Percentiles rank a stretch among this genome's conserved stretches.
Evolutionary conservation across 2,797 vertebrate genomes (phyloP).

Genomic region (Pogoniulus pusillus): DNA sequence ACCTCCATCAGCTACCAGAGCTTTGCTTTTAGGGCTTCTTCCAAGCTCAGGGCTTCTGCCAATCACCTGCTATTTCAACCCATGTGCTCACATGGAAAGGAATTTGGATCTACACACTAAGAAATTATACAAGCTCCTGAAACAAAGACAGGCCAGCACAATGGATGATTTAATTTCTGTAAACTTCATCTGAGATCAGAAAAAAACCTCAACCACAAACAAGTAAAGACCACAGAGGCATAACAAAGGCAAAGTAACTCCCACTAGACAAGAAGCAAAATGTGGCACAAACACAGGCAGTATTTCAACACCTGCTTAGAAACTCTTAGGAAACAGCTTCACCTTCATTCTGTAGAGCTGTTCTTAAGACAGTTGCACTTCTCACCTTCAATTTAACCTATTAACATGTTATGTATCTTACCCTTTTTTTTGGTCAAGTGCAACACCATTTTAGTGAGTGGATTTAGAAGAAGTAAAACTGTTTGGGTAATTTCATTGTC

Average conservation of each 20-base stretch:
- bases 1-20: neutral
- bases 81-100: neutral
- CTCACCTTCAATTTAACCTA: neutral
- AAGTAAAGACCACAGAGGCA: neutral
- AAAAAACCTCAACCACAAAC: neutral
- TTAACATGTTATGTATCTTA: neutral
- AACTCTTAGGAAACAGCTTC: neutral
- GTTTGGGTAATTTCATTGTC: neutral
- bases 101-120: slow-evolving; percentile 11
- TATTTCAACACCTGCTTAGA: neutral
- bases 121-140: neutral
- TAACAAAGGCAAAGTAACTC: neutral
- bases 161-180: neutral
- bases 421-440: neutral
- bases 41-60: slow-evolving; percentile 55
- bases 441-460: neutral
- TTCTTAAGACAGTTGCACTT: too few species aligned
- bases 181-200: slow-evolving; percentile 18
- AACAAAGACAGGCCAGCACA: slow-evolving; percentile 33
- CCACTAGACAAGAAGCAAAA: neutral
- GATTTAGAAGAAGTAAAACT: neutral
- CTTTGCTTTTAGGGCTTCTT: neutral
- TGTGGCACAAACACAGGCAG: neutral
- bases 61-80: slow-evolving; percentile 60
- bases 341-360: too few species aligned